Percentiles rank a stretch among this genome's conserved stretches.
Conservation (phyloP, 2,797 vertebrate genomes). For the Rhinoraja longicauda region DNA sequence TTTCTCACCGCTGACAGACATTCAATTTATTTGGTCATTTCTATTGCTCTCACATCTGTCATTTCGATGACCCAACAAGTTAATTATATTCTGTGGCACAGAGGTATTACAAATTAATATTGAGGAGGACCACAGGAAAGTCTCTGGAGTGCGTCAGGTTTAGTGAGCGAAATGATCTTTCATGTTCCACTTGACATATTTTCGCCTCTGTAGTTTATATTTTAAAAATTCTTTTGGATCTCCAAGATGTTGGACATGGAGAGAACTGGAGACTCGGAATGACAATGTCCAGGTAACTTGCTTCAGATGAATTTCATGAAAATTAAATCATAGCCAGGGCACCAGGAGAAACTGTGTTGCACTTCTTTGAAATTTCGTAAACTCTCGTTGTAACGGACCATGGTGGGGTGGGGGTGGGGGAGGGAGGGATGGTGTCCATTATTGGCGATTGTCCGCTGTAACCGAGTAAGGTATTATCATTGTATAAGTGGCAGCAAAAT, state of each 20-base stretch:
- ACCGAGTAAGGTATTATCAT: no score
- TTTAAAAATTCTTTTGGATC: background rate
- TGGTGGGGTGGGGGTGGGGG: no score
- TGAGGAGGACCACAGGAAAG: background rate
- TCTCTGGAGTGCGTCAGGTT: background rate
- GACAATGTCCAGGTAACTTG: background rate
- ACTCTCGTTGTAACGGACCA: no score
- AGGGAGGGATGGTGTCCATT: no score
- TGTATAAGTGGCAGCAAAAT: no score
- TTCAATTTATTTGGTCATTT: constrained; percentile 5
- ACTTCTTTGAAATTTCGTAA: background rate
- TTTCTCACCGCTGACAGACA: constrained; percentile 10
- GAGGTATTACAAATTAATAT: constrained; percentile 1
- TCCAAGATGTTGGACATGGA: background rate
- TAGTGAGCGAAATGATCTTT: constrained; percentile 1
- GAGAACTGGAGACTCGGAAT: no score
- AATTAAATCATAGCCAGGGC: background rate
- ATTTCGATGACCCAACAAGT: constrained; percentile 13
- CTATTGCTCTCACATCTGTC: constrained; percentile 23
- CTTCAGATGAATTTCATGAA: background rate
- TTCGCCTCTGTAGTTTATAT: background rate
- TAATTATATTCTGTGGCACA: background rate
- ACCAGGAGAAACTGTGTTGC: background rate
- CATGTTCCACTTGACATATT: background rate
- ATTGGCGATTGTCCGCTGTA: no score